Conservation (phyloP, 2,113 vertebrate species). For the Dasypus novemcinctus region DNA sequence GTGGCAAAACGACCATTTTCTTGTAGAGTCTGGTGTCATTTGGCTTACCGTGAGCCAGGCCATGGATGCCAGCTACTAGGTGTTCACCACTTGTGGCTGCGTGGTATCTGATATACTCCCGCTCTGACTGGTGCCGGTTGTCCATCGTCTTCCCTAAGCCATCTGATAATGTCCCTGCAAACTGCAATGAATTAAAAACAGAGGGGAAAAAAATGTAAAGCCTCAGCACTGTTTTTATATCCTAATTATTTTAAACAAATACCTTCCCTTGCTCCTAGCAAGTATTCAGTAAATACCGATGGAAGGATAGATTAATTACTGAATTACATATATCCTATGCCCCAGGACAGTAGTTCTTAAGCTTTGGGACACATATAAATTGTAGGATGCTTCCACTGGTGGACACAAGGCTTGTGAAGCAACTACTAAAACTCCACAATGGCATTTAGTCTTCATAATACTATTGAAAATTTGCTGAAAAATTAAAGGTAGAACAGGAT, state of each 20-base stretch:
- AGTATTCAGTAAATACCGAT: background rate
- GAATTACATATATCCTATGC: background rate
- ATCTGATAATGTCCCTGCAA: constrained; percentile 95
- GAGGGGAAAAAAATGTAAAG: background rate
- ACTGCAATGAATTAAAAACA: constrained; percentile 82
- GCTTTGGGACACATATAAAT: background rate
- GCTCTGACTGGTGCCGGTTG: constrained; percentile 94
- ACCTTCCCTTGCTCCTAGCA: background rate
- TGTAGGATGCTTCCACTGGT: background rate
- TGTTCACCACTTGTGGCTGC: constrained; percentile 97
- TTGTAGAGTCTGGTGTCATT: rapidly evolving
- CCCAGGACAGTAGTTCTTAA: background rate
- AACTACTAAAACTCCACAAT: background rate
- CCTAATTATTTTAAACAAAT: constrained; percentile 41
- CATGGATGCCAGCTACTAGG: constrained; percentile 96
- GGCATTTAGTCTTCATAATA: background rate
- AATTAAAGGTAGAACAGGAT: background rate
- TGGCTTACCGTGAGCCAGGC: constrained; percentile 94
- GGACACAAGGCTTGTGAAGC: background rate
- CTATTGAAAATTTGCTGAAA: background rate
- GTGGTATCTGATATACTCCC: constrained; percentile 97
- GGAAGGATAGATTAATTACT: background rate
- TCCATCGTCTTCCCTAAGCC: constrained; percentile 99
- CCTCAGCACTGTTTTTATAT: background rate
- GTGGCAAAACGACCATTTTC: background rate